Conservation (phyloP, 2,888 invertebrate species). For the Mystacides longicornis region DNA sequence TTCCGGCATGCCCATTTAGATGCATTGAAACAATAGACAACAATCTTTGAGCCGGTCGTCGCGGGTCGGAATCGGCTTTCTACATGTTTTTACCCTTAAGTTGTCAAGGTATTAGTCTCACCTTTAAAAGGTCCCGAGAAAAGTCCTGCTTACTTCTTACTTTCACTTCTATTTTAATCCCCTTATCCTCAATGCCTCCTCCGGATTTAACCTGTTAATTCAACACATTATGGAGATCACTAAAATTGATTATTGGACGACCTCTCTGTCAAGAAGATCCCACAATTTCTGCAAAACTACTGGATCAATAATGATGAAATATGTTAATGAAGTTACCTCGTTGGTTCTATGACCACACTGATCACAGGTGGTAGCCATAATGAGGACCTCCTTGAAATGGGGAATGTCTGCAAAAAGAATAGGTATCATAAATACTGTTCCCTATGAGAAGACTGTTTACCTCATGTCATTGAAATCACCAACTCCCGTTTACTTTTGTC, state of each 20-base stretch:
- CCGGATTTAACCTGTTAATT: conserved; percentile 76
- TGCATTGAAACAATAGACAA: too few species aligned
- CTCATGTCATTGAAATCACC: too few species aligned
- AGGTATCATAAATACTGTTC: too few species aligned
- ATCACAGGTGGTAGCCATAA: conserved; percentile 95
- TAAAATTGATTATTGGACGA: not conserved
- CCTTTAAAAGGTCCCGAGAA: conserved; percentile 88
- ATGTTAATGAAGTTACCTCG: conserved; percentile 48
- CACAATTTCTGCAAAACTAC: not conserved
- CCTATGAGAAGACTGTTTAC: too few species aligned
- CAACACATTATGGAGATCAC: not conserved
- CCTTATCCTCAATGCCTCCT: conserved; percentile 76
- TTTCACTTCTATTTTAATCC: conserved; percentile 67
- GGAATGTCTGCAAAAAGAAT: conserved; percentile 63
- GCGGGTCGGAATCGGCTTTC: too few species aligned
- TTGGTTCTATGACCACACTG: conserved; percentile 86
- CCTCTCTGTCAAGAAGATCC: not conserved
- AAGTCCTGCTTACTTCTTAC: conserved; percentile 70
- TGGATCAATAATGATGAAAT: not conserved
- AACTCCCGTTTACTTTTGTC: too few species aligned
- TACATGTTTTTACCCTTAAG: too few species aligned
- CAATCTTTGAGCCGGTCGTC: too few species aligned
- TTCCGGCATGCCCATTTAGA: too few species aligned
- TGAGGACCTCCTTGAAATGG: conserved; percentile 94
- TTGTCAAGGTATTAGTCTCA: too few species aligned